Base-by-base conservation (phyloP, 2,888 invertebrate genomes). In the Meteorus colon region DNA sequence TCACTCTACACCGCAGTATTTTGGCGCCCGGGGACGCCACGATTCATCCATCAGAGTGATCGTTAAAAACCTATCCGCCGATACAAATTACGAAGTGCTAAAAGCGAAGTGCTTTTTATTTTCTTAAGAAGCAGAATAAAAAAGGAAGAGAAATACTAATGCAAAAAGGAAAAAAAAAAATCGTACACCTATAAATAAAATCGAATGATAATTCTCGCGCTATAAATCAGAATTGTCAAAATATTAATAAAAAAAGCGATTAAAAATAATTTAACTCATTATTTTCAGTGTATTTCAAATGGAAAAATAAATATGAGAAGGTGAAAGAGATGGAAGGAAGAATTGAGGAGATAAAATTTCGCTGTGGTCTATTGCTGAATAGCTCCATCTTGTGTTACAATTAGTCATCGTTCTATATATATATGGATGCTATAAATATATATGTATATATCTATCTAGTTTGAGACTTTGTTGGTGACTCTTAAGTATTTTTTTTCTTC, bases 11-110 rank as follows among this genome's bases (percentile, higher is more conserved):
- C 8, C 41, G 41, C 41, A 41, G 8, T 60, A n/a, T 27, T 34
- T 60, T 16, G 29, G 24, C 41, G 19, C 31, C 45, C 59, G 60
- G 31, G 41, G 37, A 51, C 67, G n/a, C 67, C 41, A 27, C 74
- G 76, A 76, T 75, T 75, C 78, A 79, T 81, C 81, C 80, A 76
- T 79, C 77, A 76, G 79, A 76, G 73, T 72, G 80, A 80, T 81
- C 81, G 81, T 81, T 81, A 81, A 81, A 81, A 81, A 81, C 78
- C 77, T 77, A 81, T 79, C 77, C 76, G 27, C 45, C 72, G 27
- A 55, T 37, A 76, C 73, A 76, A 73, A 73, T 73, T 68, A 55
- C 34, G 1, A 45, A 45, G 62, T 55, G 65, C 31, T n/a, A 63
- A 48, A 45, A 59, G 27, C 41, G 19, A 65, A 19, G 41, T 19